Percentiles rank a stretch among this genome's conserved stretches.
phyloP scores from a whole-genome alignment of 2,797 vertebrate species.

The Amblyopsis hoosieri region DNA sequence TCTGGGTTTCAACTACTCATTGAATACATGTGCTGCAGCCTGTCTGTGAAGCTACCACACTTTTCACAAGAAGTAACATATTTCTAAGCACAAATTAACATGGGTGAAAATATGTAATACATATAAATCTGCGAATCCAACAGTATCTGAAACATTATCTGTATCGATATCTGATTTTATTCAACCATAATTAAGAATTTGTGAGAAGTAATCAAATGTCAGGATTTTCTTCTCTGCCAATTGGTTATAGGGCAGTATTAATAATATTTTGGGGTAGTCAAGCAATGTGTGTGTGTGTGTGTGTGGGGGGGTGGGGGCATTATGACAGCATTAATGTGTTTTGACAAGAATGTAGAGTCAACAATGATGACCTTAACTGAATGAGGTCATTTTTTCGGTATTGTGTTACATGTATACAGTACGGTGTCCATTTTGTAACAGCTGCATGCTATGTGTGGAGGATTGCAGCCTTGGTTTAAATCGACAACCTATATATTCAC shows the following conservation, averaged over 20 bases:
- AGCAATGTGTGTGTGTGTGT: not conserved
- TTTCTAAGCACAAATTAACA: too few relatives aligned
- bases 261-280: conserved; percentile 29
- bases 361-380: conserved; percentile 63
- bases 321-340: conserved; percentile 30
- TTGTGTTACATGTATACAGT: conserved; percentile 64
- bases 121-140: too few relatives aligned
- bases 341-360: conserved; percentile 48
- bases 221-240: conserved; percentile 39
- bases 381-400: conserved; percentile 61
- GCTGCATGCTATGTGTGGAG: conserved; percentile 65
- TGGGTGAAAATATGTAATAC: too few relatives aligned
- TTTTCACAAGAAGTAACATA: too few relatives aligned
- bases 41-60: too few relatives aligned
- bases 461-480: conserved; percentile 38
- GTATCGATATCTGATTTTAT: too few relatives aligned
- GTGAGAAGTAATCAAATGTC: conserved; percentile 44
- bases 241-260: conserved; percentile 9
- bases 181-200: too few relatives aligned
- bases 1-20: too few relatives aligned
- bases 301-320: conserved; percentile 29
- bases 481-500: conserved; percentile 41
- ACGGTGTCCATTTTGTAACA: conserved; percentile 67
- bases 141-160: too few relatives aligned
- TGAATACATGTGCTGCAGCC: too few relatives aligned